Evolutionary conservation across 2,797 vertebrate genomes (phyloP), one percentile per base, ranked within the genome.

Genomic region (Halcyon chelicuti): DNA sequence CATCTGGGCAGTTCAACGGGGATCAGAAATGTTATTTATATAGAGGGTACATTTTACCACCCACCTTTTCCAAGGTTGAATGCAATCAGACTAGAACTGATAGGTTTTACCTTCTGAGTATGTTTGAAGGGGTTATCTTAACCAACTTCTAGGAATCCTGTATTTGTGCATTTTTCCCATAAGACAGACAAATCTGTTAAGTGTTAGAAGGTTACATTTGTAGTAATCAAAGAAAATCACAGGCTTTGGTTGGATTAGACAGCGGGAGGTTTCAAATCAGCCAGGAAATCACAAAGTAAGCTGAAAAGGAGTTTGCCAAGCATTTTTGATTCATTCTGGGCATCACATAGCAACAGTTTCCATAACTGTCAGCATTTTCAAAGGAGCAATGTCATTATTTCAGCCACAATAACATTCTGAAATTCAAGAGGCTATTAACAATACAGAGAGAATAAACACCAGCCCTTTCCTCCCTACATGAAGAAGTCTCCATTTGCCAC

Each of bases 151-250:
- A 90, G 79, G 86, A 95, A 90, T 65, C 73, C 84, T 94, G 33
- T 47, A 67, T 93, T 18, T 29, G 68, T 47, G 55, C 95, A 9
- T 73, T 96, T 96, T 96, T 81, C 66, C 79, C 51, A n/a, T 77
- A 71, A 88, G 54, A 80, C 18, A 72, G 93, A 87, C 82, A 76
- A 97, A 91, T 95, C 90, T 70, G n/a, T 96, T 93, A 90, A 35
- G 31, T 63, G 7, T 93, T 96, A 95, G 90, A 95, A 83, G 73
- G 52, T 81, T 82, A 88, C 62, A 33, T 87, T 92, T 92, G 90
- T 94, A 83, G 39, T 88, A 88, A 97, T 97, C 94, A 96, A 97
- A 97, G 92, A 95, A 91, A 87, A 88, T 52, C 29, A 16, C 8
- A 5, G 86, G 57, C 55, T 95, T 70, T 42, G 54, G 55, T 74